Percentiles rank a stretch among this genome's conserved stretches.
These are phyloP conservation scores for Ictidomys tridecemlineatus DNA, from an alignment of 2,113 vertebrate species.

Conservation along the genomic window DNA sequence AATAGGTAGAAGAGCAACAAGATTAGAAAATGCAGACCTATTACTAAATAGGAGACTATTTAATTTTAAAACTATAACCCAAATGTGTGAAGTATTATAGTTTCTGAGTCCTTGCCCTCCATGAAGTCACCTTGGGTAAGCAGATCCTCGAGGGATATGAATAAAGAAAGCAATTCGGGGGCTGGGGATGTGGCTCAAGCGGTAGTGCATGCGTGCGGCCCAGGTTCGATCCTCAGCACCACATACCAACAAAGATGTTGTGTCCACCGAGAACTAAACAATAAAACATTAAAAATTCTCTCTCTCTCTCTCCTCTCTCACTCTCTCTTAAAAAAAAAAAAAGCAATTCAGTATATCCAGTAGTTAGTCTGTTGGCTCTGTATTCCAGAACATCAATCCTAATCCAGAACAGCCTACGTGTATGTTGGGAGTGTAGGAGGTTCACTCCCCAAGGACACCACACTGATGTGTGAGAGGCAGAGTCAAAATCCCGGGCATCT, in stretches of 20 bases:
- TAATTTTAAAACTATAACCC: constrained; percentile 58
- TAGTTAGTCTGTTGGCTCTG: constrained; percentile 27
- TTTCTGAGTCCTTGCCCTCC: constrained; percentile 58
- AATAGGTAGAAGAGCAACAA: background rate
- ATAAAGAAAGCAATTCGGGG: constrained; percentile 76
- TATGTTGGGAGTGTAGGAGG: background rate
- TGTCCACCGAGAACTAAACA: too few species aligned
- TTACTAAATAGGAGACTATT: constrained; percentile 32
- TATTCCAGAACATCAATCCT: background rate
- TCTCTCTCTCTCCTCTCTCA: too few species aligned
- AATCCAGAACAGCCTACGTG: constrained; percentile 23
- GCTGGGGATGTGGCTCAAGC: too few species aligned
- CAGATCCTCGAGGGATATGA: constrained; percentile 53
- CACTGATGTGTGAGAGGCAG: background rate
- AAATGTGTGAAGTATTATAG: constrained; percentile 54
- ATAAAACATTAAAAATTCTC: too few species aligned
- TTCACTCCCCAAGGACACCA: background rate
- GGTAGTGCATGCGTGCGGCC: too few species aligned
- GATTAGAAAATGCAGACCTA: background rate
- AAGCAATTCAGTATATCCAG: constrained; percentile 55
- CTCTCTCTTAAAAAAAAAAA: too few species aligned
- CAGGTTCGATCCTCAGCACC: too few species aligned
- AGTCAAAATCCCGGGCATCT: background rate
- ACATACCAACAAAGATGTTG: too few species aligned
- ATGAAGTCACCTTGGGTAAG: constrained; percentile 75